phyloP scores from a whole-genome alignment of 2,113 vertebrate genomes.

The Otolemur garnettii region DNA sequence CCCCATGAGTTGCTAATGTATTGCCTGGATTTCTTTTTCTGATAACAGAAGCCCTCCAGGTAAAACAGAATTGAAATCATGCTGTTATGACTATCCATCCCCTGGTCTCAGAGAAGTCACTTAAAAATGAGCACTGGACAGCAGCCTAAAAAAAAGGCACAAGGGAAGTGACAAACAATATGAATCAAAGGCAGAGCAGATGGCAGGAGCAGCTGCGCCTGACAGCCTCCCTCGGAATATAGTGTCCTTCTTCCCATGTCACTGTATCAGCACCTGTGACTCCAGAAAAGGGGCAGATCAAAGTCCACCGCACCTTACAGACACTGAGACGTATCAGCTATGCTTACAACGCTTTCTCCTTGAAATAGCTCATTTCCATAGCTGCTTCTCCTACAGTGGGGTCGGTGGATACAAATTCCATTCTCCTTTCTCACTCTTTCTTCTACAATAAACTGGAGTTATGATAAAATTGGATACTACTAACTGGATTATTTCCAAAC shows the following conservation, averaged over 20 bases:
- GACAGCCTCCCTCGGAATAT: constrained; percentile 77
- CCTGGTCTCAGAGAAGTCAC: constrained; percentile 78
- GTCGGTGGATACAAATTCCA: not conserved
- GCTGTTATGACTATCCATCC: constrained; percentile 83
- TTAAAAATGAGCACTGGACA: constrained; percentile 78
- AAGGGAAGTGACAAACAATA: constrained; percentile 86
- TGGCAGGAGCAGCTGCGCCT: constrained; percentile 85
- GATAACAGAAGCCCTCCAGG: constrained; percentile 80
- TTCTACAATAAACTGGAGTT: not conserved
- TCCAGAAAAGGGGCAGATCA: constrained; percentile 49
- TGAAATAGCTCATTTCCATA: constrained; percentile 37
- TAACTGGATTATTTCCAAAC: constrained; percentile 18
- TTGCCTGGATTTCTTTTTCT: constrained; percentile 81
- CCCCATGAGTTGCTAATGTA: constrained; percentile 75
- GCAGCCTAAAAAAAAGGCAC: constrained; percentile 77
- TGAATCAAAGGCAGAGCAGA: constrained; percentile 88
- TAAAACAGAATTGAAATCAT: constrained; percentile 83
- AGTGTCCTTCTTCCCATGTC: constrained; percentile 70
- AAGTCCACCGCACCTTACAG: not conserved
- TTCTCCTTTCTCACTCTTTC: not conserved
- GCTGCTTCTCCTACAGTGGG: not conserved
- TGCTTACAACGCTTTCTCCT: constrained; percentile 47
- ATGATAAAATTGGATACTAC: not conserved
- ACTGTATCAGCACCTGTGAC: constrained; percentile 61
- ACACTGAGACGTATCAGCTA: not conserved